These are phyloP conservation scores for Drosophila ironensis DNA, from an alignment of 1,140 invertebrate species.

Conservation along the genomic window DNA sequence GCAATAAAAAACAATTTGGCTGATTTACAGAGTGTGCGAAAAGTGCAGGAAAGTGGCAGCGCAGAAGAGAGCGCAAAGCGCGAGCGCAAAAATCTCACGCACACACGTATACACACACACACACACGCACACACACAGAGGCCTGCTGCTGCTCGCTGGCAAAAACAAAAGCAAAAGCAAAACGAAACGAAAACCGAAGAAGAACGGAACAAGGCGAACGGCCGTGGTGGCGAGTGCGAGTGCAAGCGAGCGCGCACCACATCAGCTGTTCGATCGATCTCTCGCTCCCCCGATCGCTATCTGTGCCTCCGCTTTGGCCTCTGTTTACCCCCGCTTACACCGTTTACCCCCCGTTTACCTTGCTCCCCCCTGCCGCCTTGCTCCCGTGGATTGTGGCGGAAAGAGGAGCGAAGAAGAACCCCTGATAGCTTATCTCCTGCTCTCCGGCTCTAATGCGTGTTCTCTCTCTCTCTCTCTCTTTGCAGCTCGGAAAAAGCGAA, in stretches of 20 bases:
- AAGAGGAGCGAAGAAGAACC: constrained; percentile 28
- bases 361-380: no score
- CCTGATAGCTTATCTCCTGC: constrained; percentile 17
- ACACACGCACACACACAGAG: constrained; percentile 16
- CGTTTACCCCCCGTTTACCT: no score
- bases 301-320: no score
- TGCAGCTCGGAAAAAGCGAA: constrained; percentile 61
- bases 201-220: no score
- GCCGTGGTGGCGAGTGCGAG: no score
- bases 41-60: constrained; percentile 52
- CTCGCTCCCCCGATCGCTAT: no score
- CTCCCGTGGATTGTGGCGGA: no score
- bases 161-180: constrained; percentile 22
- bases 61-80: constrained; percentile 17
- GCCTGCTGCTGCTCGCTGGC: no score
- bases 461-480: constrained; percentile 37
- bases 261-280: no score
- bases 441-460: constrained; percentile 23
- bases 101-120: constrained; percentile 33
- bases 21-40: constrained; percentile 50
- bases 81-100: constrained; percentile 27
- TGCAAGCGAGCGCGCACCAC: no score
- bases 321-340: no score
- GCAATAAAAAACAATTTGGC: constrained; percentile 40
- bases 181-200: constrained; percentile 25